A percentile compares a stretch with the other conserved stretches of the same genome.
Conservation (phyloP, 2,797 vertebrate genomes). For the Tenualosa ilisha region DNA sequence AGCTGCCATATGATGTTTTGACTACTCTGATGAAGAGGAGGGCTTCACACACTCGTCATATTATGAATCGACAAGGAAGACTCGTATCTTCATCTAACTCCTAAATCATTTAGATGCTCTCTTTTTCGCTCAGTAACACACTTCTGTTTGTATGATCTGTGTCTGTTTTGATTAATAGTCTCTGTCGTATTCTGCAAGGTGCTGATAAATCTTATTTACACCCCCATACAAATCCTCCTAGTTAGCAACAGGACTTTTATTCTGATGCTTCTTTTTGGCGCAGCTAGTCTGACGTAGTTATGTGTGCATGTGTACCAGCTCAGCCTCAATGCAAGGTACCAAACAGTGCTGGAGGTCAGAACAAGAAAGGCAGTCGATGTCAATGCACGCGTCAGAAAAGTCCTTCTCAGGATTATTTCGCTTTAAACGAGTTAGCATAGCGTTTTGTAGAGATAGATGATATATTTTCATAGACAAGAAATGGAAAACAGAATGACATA, state of each 20-base stretch:
- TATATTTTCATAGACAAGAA: background rate
- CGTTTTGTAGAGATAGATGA: background rate
- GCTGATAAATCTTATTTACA: background rate
- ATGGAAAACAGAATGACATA: background rate
- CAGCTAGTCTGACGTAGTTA: slow-evolving; percentile 7
- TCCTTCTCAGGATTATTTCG: background rate
- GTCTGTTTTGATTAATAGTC: too few species aligned
- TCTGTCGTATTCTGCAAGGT: background rate
- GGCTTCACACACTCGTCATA: too few species aligned
- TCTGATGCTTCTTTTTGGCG: background rate
- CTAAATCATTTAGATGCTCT: too few species aligned
- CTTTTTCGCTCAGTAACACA: too few species aligned
- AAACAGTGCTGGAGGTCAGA: slow-evolving; percentile 15
- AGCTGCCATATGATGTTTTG: too few species aligned
- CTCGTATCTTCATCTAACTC: too few species aligned
- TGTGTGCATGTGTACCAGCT: slow-evolving; percentile 20
- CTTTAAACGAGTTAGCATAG: background rate
- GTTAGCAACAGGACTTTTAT: slow-evolving; percentile 10
- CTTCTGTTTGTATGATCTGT: too few species aligned
- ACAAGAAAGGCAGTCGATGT: background rate
- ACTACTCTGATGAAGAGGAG: too few species aligned
- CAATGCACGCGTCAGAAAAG: background rate
- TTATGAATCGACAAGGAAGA: too few species aligned
- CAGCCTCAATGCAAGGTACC: background rate
- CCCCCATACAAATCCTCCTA: too few species aligned